Base-by-base conservation (phyloP, 2,888 invertebrate species). In the Lymantria dispar region DNA sequence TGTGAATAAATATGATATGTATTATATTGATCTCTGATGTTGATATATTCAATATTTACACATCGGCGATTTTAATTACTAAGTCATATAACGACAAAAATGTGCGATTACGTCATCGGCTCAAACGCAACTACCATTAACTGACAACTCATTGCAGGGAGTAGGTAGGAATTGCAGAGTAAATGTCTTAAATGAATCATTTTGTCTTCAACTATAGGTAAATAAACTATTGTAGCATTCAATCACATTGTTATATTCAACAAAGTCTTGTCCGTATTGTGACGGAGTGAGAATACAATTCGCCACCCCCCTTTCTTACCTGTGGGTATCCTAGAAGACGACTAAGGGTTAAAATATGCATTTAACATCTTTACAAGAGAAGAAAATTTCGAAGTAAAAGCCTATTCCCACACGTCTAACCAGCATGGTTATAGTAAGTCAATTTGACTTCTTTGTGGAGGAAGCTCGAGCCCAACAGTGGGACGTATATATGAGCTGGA, bases 121-220 rank as follows among this genome's bases (percentile, higher is more conserved):
- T 74, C 83, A 74, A 64, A 78, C 82, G 81, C 82, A 76, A 74
- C 76, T 68, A 65, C 56, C 54, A 68, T 63, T 43, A 46, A 43
- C 45, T 14, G 31, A 8, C 53, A 54, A 72, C 83, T 83, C 83
- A 79, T 85, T 83, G 85, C 85, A 87, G 83, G 77, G 72, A 63
- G 78, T 81, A 87, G 1, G 78, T 81, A 87, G 1, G 33, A 7
- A 33, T 8, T 33, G 10, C 8, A 33, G 33, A 33, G 5, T 33
- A 22, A 85, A 38, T 68, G 61, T 69, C 71, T 74, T 76, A 78
- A 77, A 76, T 86, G 85, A 85, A 76, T 86, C 85, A 85, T 77
- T 68, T 46, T 64, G 61, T 69, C 66, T 74, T 74, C 70, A 78
- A 72, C 68, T 72, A 72, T 71, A 62, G 22, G 51, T 68, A 72